Evolutionary conservation across 2,113 vertebrate species (phyloP).

Genomic region (Crocuta crocuta): DNA sequence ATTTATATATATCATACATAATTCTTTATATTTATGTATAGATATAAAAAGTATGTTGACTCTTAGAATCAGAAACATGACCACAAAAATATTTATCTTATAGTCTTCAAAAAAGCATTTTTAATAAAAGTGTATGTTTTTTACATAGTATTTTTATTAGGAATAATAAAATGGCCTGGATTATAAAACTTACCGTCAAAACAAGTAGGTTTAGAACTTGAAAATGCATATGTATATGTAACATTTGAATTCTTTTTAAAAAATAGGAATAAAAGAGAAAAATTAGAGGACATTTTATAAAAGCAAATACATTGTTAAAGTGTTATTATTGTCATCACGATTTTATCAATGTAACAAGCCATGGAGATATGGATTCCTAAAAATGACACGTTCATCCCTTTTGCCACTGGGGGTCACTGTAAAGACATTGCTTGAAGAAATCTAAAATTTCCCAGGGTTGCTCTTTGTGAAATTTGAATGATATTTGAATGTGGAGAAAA

Average conservation of each 20-base stretch:
- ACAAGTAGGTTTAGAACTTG: neutral
- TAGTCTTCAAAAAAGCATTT: neutral
- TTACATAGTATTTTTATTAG: neutral
- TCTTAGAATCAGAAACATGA: neutral
- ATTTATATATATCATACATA: neutral
- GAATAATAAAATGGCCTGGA: neutral
- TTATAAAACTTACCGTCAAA: constrained; percentile 15
- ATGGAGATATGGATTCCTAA: neutral
- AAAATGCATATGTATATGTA: neutral
- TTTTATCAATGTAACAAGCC: neutral
- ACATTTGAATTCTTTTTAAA: neutral
- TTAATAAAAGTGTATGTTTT: neutral
- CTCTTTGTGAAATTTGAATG: constrained; percentile 31
- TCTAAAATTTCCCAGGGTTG: neutral
- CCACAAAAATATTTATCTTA: neutral
- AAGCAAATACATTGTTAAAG: neutral
- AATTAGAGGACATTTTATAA: neutral
- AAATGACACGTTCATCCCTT: neutral
- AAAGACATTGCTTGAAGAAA: constrained; percentile 13
- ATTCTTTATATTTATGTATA: neutral
- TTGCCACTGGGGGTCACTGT: constrained; percentile 76
- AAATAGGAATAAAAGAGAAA: neutral
- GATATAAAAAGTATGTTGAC: neutral
- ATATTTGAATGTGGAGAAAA: constrained; percentile 46
- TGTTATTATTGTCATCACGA: neutral